Base-by-base conservation (phyloP, 1,140 invertebrate species). In the Temnothorax longispinosus region DNA sequence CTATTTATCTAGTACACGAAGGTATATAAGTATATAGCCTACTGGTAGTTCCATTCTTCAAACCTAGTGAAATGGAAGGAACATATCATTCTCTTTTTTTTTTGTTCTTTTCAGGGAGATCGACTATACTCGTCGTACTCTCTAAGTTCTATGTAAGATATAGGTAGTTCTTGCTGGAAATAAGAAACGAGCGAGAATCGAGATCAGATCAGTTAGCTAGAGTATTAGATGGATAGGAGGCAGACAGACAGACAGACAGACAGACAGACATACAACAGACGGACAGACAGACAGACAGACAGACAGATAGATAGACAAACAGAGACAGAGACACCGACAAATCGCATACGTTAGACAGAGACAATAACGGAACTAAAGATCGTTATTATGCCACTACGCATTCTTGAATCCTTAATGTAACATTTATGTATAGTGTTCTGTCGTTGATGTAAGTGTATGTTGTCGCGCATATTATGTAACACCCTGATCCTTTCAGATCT, bases 211-310 rank as follows among this genome's bases (percentile, higher is more conserved):
- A 86, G 38, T 78, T 88, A 89, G 78, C 62, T 62, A 90, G 69
- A 88, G 87, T 62, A 65, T 90, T 82, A 78, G 82, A 86, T 88
- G 86, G 65, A 87, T 90, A 78, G 89, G 77, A 92, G 78, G 87
- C 80, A 86, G 85, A 88, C 78, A 89, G 89, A 91, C 56, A 85
- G 84, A 86, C 50, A 82, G 32, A 85, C 52, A 89, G 81, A 89
- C 78, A 85, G 81, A 93, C 86, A 94, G 86, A 91, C 71, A 93
- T 21, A 21, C 21, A 21, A 21, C 21, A 21, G 87, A 92, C 89
- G 91, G 64, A 92, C 88, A 92, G 84, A 92, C 87, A 90, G 76
- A 90, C n/a, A n/a, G 87, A 92, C 89, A 92, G 64, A 92, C 88
- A 92, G 84, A 92, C 87, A 90, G 76, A 90, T 44, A 90, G 67